A percentile compares a stretch with the other conserved stretches of the same genome.
Evolutionary conservation across 2,113 vertebrate species (phyloP).

Genomic region (Falcunculus frontatus): DNA sequence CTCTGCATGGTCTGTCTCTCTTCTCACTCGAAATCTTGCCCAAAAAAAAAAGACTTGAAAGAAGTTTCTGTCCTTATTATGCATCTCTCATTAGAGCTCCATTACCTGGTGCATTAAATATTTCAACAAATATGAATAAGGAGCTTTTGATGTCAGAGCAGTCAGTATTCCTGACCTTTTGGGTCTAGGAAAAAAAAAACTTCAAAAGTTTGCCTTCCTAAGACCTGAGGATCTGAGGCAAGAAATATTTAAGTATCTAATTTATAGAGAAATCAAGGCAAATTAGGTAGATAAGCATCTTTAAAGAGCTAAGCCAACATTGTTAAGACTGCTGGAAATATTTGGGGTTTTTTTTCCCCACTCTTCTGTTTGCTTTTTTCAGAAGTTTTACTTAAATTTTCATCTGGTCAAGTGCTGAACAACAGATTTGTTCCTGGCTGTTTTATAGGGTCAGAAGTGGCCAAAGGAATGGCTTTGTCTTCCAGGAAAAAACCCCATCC

Average conservation of each 20-base stretch:
- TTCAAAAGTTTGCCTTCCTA: slow-evolving; percentile 6
- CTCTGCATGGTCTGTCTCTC: not conserved
- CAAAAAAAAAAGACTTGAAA: not conserved
- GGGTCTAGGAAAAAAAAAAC: not conserved
- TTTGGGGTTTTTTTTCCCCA: not conserved
- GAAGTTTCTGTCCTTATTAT: not conserved
- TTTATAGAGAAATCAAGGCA: not conserved
- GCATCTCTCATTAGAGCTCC: not conserved
- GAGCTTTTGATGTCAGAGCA: not conserved
- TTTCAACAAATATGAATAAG: slow-evolving; percentile 15
- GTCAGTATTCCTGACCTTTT: not conserved
- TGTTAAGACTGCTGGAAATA: not conserved
- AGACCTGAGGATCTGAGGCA: not conserved
- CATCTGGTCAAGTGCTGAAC: not conserved
- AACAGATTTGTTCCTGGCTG: not conserved
- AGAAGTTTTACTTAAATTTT: not conserved
- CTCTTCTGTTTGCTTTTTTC: not conserved
- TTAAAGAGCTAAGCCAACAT: not conserved
- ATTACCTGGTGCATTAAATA: slow-evolving; percentile 22
- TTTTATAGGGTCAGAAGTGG: not conserved
- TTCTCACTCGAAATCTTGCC: not conserved
- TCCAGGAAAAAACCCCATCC: not conserved
- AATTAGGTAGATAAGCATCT: not conserved
- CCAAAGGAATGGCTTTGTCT: not conserved
- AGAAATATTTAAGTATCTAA: slow-evolving; percentile 6